Evolutionary conservation across 1,140 invertebrate genomes (phyloP).

Genomic region (Holcopasites calliopsidis): DNA sequence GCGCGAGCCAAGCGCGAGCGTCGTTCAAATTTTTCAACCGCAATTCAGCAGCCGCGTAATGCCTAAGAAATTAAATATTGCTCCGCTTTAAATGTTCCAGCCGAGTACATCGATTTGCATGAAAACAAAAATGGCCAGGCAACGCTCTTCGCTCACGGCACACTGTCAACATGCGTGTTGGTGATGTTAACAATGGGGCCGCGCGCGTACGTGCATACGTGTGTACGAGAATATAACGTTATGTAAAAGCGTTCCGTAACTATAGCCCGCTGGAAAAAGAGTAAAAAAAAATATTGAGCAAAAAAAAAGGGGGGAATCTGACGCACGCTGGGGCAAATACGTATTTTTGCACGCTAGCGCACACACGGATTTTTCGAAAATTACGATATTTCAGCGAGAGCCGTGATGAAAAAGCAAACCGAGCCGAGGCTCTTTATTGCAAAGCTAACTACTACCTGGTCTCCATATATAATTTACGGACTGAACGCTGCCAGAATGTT

Average conservation of each 20-base stretch:
- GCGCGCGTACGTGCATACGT: not conserved
- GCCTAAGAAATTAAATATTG: slow-evolving; percentile 13
- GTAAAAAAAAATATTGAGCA: not conserved
- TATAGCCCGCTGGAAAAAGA: not conserved
- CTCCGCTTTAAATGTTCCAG: slow-evolving; percentile 2
- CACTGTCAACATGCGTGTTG: slow-evolving; percentile 4
- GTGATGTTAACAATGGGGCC: not conserved
- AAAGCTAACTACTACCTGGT: slow-evolving; percentile 22
- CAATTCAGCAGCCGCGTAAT: not conserved
- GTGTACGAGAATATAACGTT: not conserved
- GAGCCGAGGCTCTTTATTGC: slow-evolving; percentile 5
- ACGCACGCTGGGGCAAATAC: too few species aligned
- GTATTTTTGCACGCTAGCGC: not conserved
- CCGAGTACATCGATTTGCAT: slow-evolving; percentile 10
- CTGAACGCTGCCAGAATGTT: slow-evolving; percentile 34
- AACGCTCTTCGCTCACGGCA: not conserved
- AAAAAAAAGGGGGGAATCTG: not conserved
- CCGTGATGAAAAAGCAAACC: slow-evolving; percentile 35
- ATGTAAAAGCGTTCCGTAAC: slow-evolving; percentile 1
- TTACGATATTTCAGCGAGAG: not conserved
- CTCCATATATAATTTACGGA: slow-evolving; percentile 53
- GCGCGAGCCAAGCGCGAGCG: not conserved
- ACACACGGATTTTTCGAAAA: slow-evolving; percentile 2
- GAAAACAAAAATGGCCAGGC: not conserved
- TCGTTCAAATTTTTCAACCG: not conserved